Conservation (phyloP, 2,797 vertebrate genomes). For the Loriculus beryllinus region DNA sequence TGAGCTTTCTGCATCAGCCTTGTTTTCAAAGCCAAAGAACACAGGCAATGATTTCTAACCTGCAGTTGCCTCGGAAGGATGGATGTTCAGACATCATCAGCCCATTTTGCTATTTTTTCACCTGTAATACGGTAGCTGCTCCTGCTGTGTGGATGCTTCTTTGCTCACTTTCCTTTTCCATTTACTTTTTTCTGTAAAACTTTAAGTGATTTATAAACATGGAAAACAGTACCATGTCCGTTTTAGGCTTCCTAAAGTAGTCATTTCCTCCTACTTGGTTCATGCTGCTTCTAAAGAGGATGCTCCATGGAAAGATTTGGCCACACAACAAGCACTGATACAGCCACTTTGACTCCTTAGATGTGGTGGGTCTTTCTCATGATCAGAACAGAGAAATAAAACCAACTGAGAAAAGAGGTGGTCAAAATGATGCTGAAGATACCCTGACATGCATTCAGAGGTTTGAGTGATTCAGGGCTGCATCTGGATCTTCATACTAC, state of each 20-base stretch:
- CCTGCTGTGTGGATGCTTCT: conserved; percentile 1
- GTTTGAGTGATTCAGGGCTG: neutral
- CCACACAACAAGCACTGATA: neutral
- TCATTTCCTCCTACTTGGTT: neutral
- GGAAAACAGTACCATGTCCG: neutral
- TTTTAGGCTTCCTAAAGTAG: neutral
- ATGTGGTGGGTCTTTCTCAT: neutral
- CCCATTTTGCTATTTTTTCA: conserved; percentile 21
- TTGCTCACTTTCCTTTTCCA: neutral
- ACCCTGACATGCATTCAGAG: neutral
- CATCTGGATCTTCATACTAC: neutral
- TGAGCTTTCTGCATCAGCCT: neutral
- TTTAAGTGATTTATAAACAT: neutral
- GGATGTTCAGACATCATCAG: conserved; percentile 13
- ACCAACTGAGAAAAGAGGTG: neutral
- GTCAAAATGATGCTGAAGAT: neutral
- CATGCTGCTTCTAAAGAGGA: neutral
- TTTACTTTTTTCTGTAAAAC: conserved; percentile 25
- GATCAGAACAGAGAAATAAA: neutral
- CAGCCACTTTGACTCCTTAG: neutral
- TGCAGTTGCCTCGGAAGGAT: neutral
- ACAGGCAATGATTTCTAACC: conserved; percentile 24
- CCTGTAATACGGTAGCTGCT: neutral
- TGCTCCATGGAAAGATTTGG: neutral
- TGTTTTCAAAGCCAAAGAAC: conserved; percentile 44